These are phyloP conservation scores for Agonopterix heracliana DNA, from an alignment of 2,888 invertebrate genomes.

Conservation along the genomic window DNA sequence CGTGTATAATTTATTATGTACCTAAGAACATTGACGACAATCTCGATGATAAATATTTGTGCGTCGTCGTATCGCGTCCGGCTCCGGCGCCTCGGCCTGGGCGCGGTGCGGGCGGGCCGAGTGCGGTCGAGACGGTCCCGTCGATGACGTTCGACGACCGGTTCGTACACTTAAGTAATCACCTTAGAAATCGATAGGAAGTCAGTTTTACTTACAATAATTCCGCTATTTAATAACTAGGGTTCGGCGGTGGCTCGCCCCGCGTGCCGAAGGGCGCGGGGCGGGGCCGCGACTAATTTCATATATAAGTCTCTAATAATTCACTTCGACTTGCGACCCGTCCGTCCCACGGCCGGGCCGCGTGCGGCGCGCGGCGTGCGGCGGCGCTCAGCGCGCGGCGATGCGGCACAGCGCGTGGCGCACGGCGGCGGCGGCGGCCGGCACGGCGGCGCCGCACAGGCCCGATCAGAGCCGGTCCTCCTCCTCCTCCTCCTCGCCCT, in stretches of 20 bases:
- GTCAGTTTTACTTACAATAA: conserved; percentile 71
- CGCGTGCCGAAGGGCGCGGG: conserved; percentile 24
- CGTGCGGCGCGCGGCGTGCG: conserved; percentile 2
- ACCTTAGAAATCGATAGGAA: conserved; percentile 71
- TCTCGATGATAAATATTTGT: conserved; percentile 51
- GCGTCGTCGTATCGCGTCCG: conserved; percentile 20
- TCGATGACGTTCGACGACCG: conserved; percentile 1
- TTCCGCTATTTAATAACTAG: conserved; percentile 66
- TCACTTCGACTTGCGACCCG: conserved; percentile 8
- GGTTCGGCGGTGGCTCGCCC: conserved; percentile 36
- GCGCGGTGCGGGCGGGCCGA: background rate
- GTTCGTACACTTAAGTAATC: conserved; percentile 27
- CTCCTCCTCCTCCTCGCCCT: conserved; percentile 89
- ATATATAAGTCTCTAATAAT: conserved; percentile 59
- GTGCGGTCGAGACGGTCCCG: background rate
- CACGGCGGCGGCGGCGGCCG: conserved; percentile 61
- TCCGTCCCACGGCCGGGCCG: background rate
- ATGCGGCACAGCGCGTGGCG: conserved; percentile 53
- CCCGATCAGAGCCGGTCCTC: conserved; percentile 80
- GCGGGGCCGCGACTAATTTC: conserved; percentile 46
- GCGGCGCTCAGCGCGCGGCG: conserved; percentile 49
- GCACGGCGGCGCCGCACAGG: conserved; percentile 72
- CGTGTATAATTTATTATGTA: conserved; percentile 55
- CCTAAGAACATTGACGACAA: conserved; percentile 57
- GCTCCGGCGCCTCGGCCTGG: background rate